Percentiles rank a stretch among this genome's conserved stretches.
Conservation (phyloP, 2,797 vertebrate species). For the Nyctibius grandis region DNA sequence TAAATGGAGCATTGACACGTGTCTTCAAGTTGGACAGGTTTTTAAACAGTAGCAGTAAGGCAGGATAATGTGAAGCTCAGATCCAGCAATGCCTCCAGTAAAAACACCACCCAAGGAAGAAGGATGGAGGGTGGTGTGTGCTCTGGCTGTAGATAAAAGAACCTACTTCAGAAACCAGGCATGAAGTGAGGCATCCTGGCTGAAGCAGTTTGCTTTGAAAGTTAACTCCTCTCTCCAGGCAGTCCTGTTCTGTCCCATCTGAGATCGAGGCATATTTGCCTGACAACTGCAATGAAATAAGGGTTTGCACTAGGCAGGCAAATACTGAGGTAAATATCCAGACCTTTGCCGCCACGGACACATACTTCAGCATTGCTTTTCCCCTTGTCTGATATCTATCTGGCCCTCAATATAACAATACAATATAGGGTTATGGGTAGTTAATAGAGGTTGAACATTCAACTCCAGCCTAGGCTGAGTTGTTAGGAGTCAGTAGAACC, state of each 20-base stretch:
- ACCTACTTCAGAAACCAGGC: conserved; percentile 42
- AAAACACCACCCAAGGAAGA: conserved; percentile 49
- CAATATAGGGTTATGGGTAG: background rate
- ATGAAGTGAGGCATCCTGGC: conserved; percentile 11
- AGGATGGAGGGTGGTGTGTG: conserved; percentile 27
- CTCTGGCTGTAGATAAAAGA: conserved; percentile 66
- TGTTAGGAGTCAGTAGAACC: background rate
- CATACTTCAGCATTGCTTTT: background rate
- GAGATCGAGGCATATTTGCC: background rate
- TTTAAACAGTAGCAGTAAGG: conserved; percentile 39
- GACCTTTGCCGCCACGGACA: background rate
- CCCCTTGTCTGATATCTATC: background rate
- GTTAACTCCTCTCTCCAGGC: conserved; percentile 35
- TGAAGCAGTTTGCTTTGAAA: conserved; percentile 51
- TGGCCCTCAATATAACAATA: background rate
- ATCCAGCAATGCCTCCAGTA: conserved; percentile 36
- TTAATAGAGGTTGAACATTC: background rate
- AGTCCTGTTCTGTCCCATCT: conserved; percentile 7
- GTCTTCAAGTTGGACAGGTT: conserved; percentile 38
- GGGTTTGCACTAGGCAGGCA: background rate
- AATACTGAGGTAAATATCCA: background rate
- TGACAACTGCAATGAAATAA: background rate
- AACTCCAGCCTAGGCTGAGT: background rate
- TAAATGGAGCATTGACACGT: background rate
- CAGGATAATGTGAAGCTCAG: conserved; percentile 12